Evolutionary conservation across 2,797 vertebrate genomes (phyloP), one percentile per base, ranked within the genome.

Genomic region (Muscicapa striata): DNA sequence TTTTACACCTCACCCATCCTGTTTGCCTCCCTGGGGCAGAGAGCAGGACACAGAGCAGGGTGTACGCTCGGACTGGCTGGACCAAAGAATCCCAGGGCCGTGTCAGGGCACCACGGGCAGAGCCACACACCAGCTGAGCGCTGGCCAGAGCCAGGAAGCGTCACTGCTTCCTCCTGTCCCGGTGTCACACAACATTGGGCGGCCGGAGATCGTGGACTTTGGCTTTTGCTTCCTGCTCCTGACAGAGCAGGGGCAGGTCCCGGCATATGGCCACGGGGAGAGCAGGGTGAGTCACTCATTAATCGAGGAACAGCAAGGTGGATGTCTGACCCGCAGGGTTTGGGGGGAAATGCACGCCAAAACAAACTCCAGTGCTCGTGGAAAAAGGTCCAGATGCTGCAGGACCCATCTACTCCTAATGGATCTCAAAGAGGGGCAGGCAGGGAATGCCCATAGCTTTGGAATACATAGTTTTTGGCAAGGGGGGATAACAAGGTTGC

Each of bases 1-100:
- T 86, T 92, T 95, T 86, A 90, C 89, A 96, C 69, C 94, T 96
- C 94, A 76, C 87, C 89, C 92, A 94, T 94, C 94, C 91, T 95
- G 94, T 95, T 91, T 96, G 87, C 62, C 80, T 91, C 63, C 87
- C 73, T 0, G 1, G 52, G 82, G 89, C 19, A 4, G 58, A 84
- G 82, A 76, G 72, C 59, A 57, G 82, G 51, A 49, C 24, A 11
- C 2, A 7, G 62, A 81, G 27, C 14, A 1, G 34, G 13, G 6
- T 26, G 67, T 23, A 73, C 0, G 13, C 70, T 74, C 75, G 61
- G 62, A n/a, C 73, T 89, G 75, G 58, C 81, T 51, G 81, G 91
- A 87, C 89, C 81, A 79, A 80, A 87, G 83, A 83, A 41, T 49
- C 51, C 34, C 6, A 4, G 40, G 64, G 82, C 67, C 0, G 0